A percentile compares a stretch with the other conserved stretches of the same genome.
These are phyloP conservation scores for Erebia aethiops DNA, from an alignment of 2,888 invertebrate genomes.

Conservation along the genomic window DNA sequence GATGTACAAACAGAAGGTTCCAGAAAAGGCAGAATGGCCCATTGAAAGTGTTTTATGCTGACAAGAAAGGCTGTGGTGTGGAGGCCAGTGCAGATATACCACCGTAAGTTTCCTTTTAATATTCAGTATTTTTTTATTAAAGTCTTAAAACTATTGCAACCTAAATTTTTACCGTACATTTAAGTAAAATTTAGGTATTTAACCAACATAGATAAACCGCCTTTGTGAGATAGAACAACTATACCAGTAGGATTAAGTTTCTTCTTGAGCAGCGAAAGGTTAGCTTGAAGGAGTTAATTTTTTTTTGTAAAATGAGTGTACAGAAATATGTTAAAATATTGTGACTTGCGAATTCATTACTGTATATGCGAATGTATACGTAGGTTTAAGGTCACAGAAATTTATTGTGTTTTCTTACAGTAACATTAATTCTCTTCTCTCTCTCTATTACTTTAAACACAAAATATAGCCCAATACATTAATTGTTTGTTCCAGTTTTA, in stretches of 20 bases:
- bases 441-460: not conserved
- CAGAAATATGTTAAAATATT: not conserved
- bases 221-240: too few relatives aligned
- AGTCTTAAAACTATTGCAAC: too few relatives aligned
- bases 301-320: not conserved
- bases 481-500: too few relatives aligned
- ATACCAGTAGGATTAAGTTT: too few relatives aligned
- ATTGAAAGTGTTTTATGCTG: constrained; percentile 94
- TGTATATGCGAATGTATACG: not conserved
- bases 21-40: constrained; percentile 93
- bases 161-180: too few relatives aligned
- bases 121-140: not conserved
- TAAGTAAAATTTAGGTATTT: too few relatives aligned
- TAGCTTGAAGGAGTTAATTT: too few relatives aligned
- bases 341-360: not conserved
- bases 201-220: too few relatives aligned
- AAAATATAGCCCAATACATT: too few relatives aligned
- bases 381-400: not conserved
- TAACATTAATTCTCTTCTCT: not conserved
- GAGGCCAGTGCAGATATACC: constrained; percentile 88
- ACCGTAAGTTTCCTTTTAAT: constrained; percentile 76
- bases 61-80: constrained; percentile 97
- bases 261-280: too few relatives aligned
- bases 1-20: constrained; percentile 97
- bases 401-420: not conserved